Conservation (phyloP, 2,797 vertebrate genomes). For the Dallia pectoralis region DNA sequence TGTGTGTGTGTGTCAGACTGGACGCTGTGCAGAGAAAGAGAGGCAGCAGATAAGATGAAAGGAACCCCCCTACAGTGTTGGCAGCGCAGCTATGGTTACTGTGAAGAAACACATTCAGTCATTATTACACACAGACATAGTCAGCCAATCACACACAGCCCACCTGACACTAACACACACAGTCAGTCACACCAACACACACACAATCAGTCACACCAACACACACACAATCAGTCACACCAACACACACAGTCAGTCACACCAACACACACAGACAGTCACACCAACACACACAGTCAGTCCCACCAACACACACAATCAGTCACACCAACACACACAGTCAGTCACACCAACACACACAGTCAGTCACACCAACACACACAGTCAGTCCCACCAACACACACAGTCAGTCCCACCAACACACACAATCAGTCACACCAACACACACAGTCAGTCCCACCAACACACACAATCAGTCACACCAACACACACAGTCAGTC, state of each 20-base stretch:
- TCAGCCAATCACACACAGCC: conserved; percentile 13
- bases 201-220: background rate
- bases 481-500: too few relatives aligned
- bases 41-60: conserved; percentile 52
- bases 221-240: background rate
- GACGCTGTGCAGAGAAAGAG: conserved; percentile 37
- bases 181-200: background rate
- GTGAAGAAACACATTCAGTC: conserved; percentile 26
- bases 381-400: too few relatives aligned
- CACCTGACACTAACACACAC: background rate
- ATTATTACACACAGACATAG: conserved; percentile 26
- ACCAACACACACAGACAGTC: background rate
- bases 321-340: too few relatives aligned
- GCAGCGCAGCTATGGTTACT: conserved; percentile 39
- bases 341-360: too few relatives aligned
- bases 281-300: too few relatives aligned
- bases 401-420: too few relatives aligned
- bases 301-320: too few relatives aligned
- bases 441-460: too few relatives aligned
- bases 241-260: background rate
- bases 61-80: conserved; percentile 30
- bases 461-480: too few relatives aligned
- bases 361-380: too few relatives aligned
- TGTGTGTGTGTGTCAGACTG: conserved; percentile 8
- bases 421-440: too few relatives aligned